phyloP scores from a whole-genome alignment of 2,797 vertebrate species.

The Tapera naevia region DNA sequence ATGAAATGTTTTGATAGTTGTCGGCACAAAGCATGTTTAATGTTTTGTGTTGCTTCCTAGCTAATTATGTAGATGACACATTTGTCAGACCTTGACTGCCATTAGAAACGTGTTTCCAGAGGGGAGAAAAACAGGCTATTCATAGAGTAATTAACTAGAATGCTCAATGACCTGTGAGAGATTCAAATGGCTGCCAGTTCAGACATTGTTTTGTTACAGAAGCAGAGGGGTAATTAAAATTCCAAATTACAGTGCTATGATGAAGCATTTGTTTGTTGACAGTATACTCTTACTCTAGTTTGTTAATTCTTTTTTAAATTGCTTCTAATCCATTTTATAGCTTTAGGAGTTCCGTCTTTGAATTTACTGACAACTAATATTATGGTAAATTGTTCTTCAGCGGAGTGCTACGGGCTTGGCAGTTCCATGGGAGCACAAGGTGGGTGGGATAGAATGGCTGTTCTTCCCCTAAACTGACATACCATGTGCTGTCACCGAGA shows the following conservation, averaged over 20 bases:
- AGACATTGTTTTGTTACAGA: conserved; percentile 89
- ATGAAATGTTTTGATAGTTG: conserved; percentile 99
- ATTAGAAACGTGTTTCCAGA: conserved; percentile 88
- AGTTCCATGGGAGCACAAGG: conserved; percentile 73
- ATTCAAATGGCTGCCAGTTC: conserved; percentile 88
- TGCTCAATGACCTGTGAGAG: conserved; percentile 91
- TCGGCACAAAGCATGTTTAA: conserved; percentile 91
- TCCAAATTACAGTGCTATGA: conserved; percentile 86
- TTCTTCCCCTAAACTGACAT: conserved; percentile 57
- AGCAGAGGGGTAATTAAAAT: conserved; percentile 88
- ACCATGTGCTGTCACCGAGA: conserved; percentile 63
- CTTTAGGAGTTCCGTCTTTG: conserved; percentile 82
- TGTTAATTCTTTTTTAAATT: conserved; percentile 87
- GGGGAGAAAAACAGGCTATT: conserved; percentile 87
- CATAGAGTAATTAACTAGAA: conserved; percentile 91
- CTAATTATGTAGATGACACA: conserved; percentile 95
- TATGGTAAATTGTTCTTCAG: conserved; percentile 75
- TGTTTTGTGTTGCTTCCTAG: conserved; percentile 95
- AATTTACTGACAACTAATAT: conserved; percentile 85
- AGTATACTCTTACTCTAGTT: conserved; percentile 87
- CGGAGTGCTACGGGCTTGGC: conserved; percentile 58
- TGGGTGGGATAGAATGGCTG: conserved; percentile 72
- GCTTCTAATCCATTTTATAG: conserved; percentile 87
- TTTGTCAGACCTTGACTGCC: conserved; percentile 91
- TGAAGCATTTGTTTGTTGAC: conserved; percentile 89